Evolutionary conservation across 2,888 invertebrate species (phyloP), one percentile per base, ranked within the genome.

Genomic region (Neria commutata): DNA sequence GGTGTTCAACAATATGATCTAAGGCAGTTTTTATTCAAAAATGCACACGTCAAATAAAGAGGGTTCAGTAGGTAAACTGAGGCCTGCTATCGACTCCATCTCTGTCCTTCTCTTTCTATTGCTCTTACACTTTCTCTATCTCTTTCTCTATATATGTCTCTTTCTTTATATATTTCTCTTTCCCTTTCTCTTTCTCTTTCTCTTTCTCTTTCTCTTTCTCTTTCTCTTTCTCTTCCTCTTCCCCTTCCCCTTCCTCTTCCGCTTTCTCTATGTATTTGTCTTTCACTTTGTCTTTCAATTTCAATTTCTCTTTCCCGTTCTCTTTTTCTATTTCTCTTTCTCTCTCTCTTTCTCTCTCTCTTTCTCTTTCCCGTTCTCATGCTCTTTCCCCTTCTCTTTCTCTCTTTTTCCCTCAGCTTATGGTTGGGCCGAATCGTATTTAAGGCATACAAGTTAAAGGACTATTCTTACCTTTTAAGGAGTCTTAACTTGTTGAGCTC

Each of bases 101-200:
- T 47, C 29, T 57, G 6, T 45, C 42, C 26, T 21, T 40, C 25
- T 56, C 29, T 11, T 19, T 46, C 25, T 42, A 33, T 19, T 29
- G 45, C 8, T 51, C 14, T n/a, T 46, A n/a, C n/a, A n/a, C n/a
- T 29, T 23, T 45, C 24, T 23, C 45, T 37, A 6, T n/a, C 19
- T 19, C 33, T 10, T 29, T 16, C 45, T 8, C n/a, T n/a, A 16
- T 42, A 17, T 42, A 8, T 33, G 10, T 17, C 19, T 48, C 29
- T 48, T 23, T 11, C n/a, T 16, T 25, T 23, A 23, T 16, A 24
- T 16, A 19, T 23, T 19, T 40, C 17, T 40, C 24, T 21, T 16
- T 29, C 29, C 16, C 4, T 11, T n/a, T 25, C 26, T 16, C 25
- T 19, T 2, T 23, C 17, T 52, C 46, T 8, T 25, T 25, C 8